Base-by-base conservation (phyloP, 2,888 invertebrate species). In the Brachypalpus laphriformis region DNA sequence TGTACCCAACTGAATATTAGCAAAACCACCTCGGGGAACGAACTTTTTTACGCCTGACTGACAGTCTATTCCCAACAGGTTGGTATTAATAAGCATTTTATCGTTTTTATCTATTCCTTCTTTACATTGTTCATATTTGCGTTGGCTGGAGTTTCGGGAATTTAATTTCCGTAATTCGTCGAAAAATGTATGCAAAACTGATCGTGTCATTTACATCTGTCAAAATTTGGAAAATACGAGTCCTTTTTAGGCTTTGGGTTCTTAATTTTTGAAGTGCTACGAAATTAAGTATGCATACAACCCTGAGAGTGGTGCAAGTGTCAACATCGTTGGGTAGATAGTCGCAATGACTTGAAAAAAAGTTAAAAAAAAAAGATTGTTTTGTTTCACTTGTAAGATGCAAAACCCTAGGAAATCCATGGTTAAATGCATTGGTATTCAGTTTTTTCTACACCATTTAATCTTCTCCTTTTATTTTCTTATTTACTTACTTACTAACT, bases 41-140 rank as follows among this genome's bases (percentile, higher is more conserved):
- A 70, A 77, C 68, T 59, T 68, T 68, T 31, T 68, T 56, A 47
- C 14, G 75, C 18, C 28, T 75, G 75, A 75, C 65, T 57, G 75
- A 57, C 66, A 75, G 68, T 61, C 42, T 77, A 61, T 68, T 61
- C 68, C 77, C 77, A 61, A 68, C 51, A 68, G 77, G 59, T 68
- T 61, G 59, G 59, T 77, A 51, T 77, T 77, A 77, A 77, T 59
- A 49, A 77, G 51, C 68, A 61, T 77, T 68, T 68, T 68, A 70
- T 70, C 77, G 61, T 70, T 68, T 77, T 57, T 61, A 49, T 70
- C 68, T 70, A 68, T 61, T 77, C 70, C 51, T 59, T 40, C 57
- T 56, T 65, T 65, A 34, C 47, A 56, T 37, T 75, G 49, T 61
- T 72, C 51, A 28, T 22, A 9, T 9, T 31, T 31, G 42, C 11